Evolutionary conservation across 2,888 invertebrate genomes (phyloP).

Genomic region (Drosophila subquinaria): DNA sequence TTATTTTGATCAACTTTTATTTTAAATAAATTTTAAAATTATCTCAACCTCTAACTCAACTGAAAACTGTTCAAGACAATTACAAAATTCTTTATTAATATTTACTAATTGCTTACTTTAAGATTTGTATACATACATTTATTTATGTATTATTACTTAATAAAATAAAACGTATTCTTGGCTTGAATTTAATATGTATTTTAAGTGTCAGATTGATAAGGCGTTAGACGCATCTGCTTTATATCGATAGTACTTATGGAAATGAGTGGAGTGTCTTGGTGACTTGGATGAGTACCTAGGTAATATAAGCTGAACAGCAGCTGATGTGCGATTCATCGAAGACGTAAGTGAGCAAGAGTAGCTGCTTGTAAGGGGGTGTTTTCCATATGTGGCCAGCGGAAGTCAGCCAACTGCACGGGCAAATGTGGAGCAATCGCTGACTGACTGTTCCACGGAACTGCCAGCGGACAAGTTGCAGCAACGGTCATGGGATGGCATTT

Average conservation of each 20-base stretch:
- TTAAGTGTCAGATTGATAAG: background rate
- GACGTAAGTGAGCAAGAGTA: constrained; percentile 10
- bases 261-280: constrained; percentile 8
- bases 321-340: constrained; percentile 25
- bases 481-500: constrained; percentile 43
- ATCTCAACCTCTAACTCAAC: background rate
- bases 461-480: constrained; percentile 47
- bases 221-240: constrained; percentile 5
- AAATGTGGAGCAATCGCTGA: constrained; percentile 69
- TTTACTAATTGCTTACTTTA: background rate
- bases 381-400: constrained; percentile 56
- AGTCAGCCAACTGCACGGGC: constrained; percentile 45
- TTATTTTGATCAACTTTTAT: background rate
- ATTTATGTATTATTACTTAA: no score
- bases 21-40: background rate
- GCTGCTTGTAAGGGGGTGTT: constrained; percentile 17
- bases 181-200: constrained; percentile 6
- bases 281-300: background rate
- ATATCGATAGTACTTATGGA: constrained; percentile 3
- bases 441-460: constrained; percentile 58
- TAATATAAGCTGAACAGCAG: constrained; percentile 29
- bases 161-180: no score
- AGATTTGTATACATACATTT: no score
- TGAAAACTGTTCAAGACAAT: background rate
- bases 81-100: background rate